phyloP scores from a whole-genome alignment of 1,140 invertebrate species.

The Eumeta japonica region DNA sequence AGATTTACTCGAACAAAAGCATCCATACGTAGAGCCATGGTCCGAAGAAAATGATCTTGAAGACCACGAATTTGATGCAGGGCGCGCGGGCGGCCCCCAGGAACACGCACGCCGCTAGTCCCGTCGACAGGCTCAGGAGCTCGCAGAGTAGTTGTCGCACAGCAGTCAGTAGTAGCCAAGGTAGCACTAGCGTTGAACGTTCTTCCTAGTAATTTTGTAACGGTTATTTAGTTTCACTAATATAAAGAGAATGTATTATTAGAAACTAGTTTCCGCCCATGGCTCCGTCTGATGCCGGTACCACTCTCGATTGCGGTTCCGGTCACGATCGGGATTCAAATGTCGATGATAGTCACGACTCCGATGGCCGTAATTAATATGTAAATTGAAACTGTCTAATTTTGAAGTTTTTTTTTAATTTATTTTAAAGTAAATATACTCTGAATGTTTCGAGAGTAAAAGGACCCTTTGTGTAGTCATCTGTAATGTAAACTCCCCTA shows the following conservation, averaged over 20 bases:
- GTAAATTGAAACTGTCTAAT: too few species aligned
- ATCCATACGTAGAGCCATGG: slow-evolving; percentile 48
- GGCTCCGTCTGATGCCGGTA: background rate
- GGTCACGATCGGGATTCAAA: too few species aligned
- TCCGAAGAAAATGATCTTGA: slow-evolving; percentile 32
- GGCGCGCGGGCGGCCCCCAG: slow-evolving; percentile 33
- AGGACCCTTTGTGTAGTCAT: too few species aligned
- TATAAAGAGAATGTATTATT: background rate
- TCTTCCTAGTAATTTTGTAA: slow-evolving; percentile 34
- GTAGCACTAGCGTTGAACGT: slow-evolving; percentile 35
- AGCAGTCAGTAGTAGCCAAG: slow-evolving; percentile 41
- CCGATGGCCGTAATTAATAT: too few species aligned
- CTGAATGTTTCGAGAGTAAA: background rate
- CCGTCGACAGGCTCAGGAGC: slow-evolving; percentile 35
- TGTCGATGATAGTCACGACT: too few species aligned
- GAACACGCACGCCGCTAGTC: slow-evolving; percentile 38
- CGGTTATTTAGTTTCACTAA: background rate
- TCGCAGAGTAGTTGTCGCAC: slow-evolving; percentile 42
- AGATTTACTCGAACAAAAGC: slow-evolving; percentile 32
- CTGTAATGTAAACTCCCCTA: too few species aligned
- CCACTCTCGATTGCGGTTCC: too few species aligned
- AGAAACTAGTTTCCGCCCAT: too few species aligned
- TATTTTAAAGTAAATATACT: too few species aligned
- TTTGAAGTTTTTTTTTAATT: too few species aligned
- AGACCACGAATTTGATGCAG: slow-evolving; percentile 38